Base-by-base conservation (phyloP, 2,113 vertebrate species). In the Suncus etruscus region DNA sequence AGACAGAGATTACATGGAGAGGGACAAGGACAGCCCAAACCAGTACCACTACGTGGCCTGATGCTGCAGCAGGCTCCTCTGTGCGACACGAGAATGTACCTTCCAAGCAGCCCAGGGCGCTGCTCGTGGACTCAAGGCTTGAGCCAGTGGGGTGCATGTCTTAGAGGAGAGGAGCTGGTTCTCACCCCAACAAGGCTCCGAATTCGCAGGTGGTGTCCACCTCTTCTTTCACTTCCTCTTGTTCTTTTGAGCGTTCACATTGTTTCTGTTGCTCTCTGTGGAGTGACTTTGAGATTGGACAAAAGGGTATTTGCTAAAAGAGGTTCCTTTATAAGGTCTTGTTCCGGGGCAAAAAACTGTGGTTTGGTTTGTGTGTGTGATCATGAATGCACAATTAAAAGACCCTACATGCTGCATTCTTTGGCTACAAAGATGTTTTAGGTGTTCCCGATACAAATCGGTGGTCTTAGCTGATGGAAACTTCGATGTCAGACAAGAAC, bases 11-110 rank as follows among this genome's bases (percentile, higher is more conserved):
- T 99, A 99, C 96, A 99, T 99, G 99, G 99, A 99, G 94, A 98
- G 99, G 75, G 99, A 99, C 96, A 99, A 98, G 97, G 99, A 99
- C 97, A 99, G 98, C 89, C 98, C 99, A 1, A 99, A 99, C 96
- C 99, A 99, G 97, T 99, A 99, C 97, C 99, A 99, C 97, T 99
- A 99, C 58, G 98, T 99, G 97, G 99, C 99, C 92, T 99, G 98
- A 99, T 63, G 63, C 32, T 61, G 47, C 32, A 32, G 66, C 91
- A 48, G 29, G 68, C 95, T 79, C 94, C 94, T 91, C 86, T 0
- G 16, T 73, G 86, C 66, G 93, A 87, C 95, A 88, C 95, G 75
- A 68, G 90, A 80, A 58, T 94, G 77, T 90, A 90, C 88, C 92
- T 94, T 95, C 94, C 92, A 11, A 11, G 8, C 92, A 93, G 97